Evolutionary conservation across 2,113 vertebrate species (phyloP).

Genomic region (Oxyruncus cristatus): DNA sequence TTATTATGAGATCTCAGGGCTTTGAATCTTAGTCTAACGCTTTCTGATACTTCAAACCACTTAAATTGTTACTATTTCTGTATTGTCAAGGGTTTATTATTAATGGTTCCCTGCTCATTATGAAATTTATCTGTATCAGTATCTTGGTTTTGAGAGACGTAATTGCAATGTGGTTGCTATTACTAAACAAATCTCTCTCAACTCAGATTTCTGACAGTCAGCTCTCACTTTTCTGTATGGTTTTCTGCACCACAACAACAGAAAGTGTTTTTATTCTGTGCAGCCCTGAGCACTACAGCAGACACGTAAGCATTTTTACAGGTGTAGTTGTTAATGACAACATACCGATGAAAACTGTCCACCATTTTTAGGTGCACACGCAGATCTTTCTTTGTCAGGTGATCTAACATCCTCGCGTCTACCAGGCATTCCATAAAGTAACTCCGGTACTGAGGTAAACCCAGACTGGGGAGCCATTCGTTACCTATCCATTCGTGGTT

Average conservation of each 20-base stretch:
- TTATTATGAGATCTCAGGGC: neutral
- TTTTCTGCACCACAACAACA: neutral
- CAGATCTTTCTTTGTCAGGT: conserved; percentile 98
- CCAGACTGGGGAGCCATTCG: conserved; percentile 97
- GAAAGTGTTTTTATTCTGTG: neutral
- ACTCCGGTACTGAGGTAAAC: conserved; percentile 97
- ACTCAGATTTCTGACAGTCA: neutral
- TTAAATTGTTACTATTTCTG: neutral
- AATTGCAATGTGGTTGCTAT: neutral
- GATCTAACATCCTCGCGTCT: conserved; percentile 97
- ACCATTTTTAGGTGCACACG: conserved; percentile 99
- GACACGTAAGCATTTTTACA: neutral
- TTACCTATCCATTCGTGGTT: conserved; percentile 99
- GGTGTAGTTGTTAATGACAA: neutral
- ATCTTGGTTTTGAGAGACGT: neutral
- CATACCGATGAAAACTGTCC: conserved; percentile 98
- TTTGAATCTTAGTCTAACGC: neutral
- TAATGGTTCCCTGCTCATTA: neutral
- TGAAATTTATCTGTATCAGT: neutral
- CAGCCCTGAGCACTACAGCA: neutral
- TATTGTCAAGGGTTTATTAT: neutral
- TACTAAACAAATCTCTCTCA: neutral
- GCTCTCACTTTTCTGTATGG: neutral
- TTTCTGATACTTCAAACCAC: neutral
- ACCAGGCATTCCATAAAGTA: conserved; percentile 99